Conservation (phyloP, 2,113 vertebrate genomes). For the Otocyon megalotis region DNA sequence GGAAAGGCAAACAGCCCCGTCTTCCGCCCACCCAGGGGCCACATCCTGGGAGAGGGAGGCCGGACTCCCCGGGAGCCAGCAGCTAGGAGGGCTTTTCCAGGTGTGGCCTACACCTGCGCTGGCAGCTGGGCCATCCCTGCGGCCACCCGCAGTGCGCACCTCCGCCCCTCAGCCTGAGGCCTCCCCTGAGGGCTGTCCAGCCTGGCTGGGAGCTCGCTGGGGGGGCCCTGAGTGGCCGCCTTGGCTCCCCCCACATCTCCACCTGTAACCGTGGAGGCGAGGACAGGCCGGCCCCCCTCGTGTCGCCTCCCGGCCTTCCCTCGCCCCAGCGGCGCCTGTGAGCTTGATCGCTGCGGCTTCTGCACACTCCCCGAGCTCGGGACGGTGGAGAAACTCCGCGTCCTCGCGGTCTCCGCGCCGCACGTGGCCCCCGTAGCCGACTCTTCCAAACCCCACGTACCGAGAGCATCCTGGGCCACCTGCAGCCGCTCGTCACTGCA, state of each 20-base stretch:
- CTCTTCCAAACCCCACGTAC: not conserved
- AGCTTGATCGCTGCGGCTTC: not conserved
- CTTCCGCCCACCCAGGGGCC: not conserved
- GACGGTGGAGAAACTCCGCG: not conserved
- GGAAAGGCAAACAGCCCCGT: not conserved
- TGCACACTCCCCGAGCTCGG: not conserved
- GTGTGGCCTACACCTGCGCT: accelerated
- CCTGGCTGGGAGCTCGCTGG: too few relatives aligned
- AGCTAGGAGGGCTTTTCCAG: too few relatives aligned
- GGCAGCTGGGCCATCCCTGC: not conserved
- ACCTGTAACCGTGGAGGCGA: not conserved
- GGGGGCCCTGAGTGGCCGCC: too few relatives aligned
- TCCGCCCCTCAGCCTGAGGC: not conserved
- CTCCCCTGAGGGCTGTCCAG: not conserved
- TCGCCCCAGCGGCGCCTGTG: not conserved
- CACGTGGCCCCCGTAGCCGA: not conserved
- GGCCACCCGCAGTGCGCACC: not conserved
- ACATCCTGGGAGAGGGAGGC: too few relatives aligned
- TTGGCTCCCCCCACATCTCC: too few relatives aligned
- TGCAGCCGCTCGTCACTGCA: too few relatives aligned
- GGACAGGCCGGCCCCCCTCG: not conserved
- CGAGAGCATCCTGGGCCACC: not conserved
- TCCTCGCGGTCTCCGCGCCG: not conserved
- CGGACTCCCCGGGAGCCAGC: not conserved
- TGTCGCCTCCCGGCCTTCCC: not conserved